A percentile compares a stretch with the other conserved stretches of the same genome.
phyloP scores from a whole-genome alignment of 1,140 invertebrate species.

The Neodiprion virginianus region DNA sequence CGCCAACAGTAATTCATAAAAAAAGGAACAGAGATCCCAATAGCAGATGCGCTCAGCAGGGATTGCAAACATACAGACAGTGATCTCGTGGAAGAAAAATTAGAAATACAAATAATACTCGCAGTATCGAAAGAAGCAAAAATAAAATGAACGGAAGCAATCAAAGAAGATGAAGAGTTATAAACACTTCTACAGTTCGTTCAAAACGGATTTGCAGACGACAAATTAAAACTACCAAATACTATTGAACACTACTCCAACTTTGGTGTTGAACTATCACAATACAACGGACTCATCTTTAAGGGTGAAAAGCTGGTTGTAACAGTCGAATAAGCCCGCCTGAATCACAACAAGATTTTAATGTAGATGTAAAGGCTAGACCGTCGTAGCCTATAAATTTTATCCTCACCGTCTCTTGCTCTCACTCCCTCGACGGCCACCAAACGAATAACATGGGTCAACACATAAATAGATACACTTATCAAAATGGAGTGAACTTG shows the following conservation, averaged over 20 bases:
- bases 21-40: conserved; percentile 30
- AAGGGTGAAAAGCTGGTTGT: conserved; percentile 39
- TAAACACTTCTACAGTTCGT: conserved; percentile 15
- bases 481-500: too few relatives aligned
- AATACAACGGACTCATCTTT: conserved; percentile 37
- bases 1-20: conserved; percentile 36
- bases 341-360: too few relatives aligned
- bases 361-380: too few relatives aligned
- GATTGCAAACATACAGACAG: conserved; percentile 4
- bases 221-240: conserved; percentile 13
- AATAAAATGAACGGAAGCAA: conserved; percentile 10
- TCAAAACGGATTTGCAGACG: conserved; percentile 29
- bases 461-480: too few relatives aligned
- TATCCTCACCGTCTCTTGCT: too few relatives aligned
- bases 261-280: conserved; percentile 29
- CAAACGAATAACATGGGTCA: too few relatives aligned
- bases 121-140: background rate
- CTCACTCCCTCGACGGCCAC: too few relatives aligned
- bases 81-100: conserved; percentile 14
- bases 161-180: conserved; percentile 17
- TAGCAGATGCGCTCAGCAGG: conserved; percentile 40
- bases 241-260: conserved; percentile 25
- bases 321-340: conserved; percentile 12
- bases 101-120: conserved; percentile 3
- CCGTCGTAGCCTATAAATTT: too few relatives aligned